Evolutionary conservation across 2,888 invertebrate species (phyloP).

Genomic region (Embidobia sp.): DNA sequence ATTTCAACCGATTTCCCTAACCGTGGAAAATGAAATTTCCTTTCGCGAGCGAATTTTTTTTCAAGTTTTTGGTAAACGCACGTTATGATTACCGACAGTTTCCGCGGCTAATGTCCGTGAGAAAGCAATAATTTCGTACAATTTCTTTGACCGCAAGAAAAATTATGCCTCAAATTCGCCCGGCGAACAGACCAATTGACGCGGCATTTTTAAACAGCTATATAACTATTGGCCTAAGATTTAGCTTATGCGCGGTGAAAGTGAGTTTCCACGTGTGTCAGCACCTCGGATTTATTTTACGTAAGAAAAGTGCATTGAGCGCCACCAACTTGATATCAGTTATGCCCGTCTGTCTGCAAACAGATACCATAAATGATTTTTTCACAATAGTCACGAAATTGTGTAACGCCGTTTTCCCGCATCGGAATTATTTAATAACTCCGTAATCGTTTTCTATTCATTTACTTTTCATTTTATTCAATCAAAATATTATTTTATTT

Average conservation of each 20-base stretch:
- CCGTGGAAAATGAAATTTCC: too few species aligned
- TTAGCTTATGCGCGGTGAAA: slow-evolving; percentile 71
- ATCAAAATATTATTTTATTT: too few species aligned
- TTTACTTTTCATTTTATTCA: too few species aligned
- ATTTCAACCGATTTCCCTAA: too few species aligned
- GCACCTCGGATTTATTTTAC: slow-evolving; percentile 46
- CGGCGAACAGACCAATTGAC: slow-evolving; percentile 9
- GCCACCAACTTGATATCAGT: slow-evolving; percentile 24
- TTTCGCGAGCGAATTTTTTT: too few species aligned
- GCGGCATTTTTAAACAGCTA: slow-evolving; percentile 34
- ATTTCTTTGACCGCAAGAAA: slow-evolving; percentile 20
- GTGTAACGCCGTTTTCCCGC: neutral
- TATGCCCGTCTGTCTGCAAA: neutral
- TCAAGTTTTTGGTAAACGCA: neutral
- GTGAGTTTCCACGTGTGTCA: slow-evolving; percentile 71
- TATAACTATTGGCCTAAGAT: slow-evolving; percentile 57
- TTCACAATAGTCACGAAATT: slow-evolving; percentile 8
- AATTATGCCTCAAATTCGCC: slow-evolving; percentile 13
- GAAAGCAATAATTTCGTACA: slow-evolving; percentile 34
- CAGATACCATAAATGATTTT: slow-evolving; percentile 8
- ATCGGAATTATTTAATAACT: neutral
- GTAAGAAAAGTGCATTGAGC: slow-evolving; percentile 56
- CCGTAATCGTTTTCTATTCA: too few species aligned
- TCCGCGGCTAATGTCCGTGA: neutral
- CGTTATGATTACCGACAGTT: slow-evolving; percentile 10